Evolutionary conservation across 2,888 invertebrate species (phyloP).

Genomic region (Liodrosophila aerea): DNA sequence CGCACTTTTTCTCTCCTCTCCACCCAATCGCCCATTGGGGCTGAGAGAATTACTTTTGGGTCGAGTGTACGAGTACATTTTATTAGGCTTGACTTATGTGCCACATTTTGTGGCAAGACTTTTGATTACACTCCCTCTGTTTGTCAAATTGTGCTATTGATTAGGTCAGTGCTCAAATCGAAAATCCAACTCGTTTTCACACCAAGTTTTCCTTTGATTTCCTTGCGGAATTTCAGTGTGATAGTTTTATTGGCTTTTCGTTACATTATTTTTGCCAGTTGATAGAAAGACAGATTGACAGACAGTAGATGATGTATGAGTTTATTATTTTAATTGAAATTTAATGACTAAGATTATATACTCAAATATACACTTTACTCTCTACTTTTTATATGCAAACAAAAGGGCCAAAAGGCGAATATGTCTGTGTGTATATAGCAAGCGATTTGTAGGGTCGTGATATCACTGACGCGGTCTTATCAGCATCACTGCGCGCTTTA

Average conservation of each 20-base stretch:
- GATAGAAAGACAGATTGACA: no score
- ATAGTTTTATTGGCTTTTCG: conserved; percentile 1
- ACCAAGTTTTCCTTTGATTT: conserved; percentile 13
- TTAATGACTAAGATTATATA: no score
- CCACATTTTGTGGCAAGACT: conserved; percentile 15
- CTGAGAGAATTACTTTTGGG: conserved; percentile 1
- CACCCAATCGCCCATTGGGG: conserved; percentile 1
- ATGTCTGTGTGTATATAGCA: no score
- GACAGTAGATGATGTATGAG: no score
- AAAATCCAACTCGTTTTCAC: conserved; percentile 4
- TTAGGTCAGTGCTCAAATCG: conserved; percentile 32
- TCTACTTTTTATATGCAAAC: no score
- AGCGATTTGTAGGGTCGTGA: no score
- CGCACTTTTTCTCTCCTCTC: conserved; percentile 58
- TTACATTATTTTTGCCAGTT: neutral
- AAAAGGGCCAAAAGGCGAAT: no score
- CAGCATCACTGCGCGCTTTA: conserved; percentile 5
- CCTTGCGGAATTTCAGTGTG: conserved; percentile 1
- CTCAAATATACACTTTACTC: no score
- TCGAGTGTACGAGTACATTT: conserved; percentile 50
- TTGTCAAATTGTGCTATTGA: conserved; percentile 42
- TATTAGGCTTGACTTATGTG: conserved; percentile 62
- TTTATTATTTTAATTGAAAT: no score
- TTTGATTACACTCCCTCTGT: conserved; percentile 49
- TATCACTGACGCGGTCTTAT: neutral